Conservation (phyloP, 2,888 invertebrate species). For the Biston betularia region DNA sequence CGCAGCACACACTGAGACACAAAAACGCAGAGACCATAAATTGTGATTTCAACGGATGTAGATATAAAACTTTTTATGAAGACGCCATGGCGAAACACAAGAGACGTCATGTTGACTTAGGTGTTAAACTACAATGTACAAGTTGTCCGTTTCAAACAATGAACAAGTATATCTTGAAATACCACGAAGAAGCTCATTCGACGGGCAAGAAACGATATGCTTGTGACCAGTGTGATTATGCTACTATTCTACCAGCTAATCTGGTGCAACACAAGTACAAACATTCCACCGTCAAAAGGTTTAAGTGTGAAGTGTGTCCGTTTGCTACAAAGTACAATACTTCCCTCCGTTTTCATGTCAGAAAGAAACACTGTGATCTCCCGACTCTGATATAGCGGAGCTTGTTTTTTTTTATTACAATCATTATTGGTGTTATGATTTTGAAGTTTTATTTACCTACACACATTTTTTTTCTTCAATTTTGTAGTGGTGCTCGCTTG, state of each 20-base stretch:
- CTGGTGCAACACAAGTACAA: constrained; percentile 80
- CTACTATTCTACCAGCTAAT: constrained; percentile 76
- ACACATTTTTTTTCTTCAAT: background rate
- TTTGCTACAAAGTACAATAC: constrained; percentile 82
- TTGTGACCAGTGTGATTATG: constrained; percentile 78
- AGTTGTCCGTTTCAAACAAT: constrained; percentile 78
- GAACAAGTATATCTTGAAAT: constrained; percentile 78
- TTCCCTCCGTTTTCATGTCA: constrained; percentile 78
- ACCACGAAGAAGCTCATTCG: constrained; percentile 77
- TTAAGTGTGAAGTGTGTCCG: constrained; percentile 80
- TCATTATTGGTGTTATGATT: constrained; percentile 31
- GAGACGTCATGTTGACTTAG: constrained; percentile 66
- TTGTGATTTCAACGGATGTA: constrained; percentile 69
- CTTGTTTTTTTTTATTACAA: constrained; percentile 22
- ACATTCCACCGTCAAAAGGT: constrained; percentile 76
- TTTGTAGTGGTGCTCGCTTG: no score
- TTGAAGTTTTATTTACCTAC: constrained; percentile 19
- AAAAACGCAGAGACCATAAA: constrained; percentile 71
- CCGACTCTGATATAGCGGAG: constrained; percentile 65
- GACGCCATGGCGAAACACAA: constrained; percentile 77
- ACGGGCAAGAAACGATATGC: constrained; percentile 74
- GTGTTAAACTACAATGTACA: constrained; percentile 73
- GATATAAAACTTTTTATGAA: constrained; percentile 74
- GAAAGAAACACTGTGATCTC: constrained; percentile 82
- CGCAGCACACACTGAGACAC: constrained; percentile 75